Evolutionary conservation across 2,797 vertebrate genomes (phyloP), one percentile per base, ranked within the genome.

Genomic region (Paedocypris micromegethes): DNA sequence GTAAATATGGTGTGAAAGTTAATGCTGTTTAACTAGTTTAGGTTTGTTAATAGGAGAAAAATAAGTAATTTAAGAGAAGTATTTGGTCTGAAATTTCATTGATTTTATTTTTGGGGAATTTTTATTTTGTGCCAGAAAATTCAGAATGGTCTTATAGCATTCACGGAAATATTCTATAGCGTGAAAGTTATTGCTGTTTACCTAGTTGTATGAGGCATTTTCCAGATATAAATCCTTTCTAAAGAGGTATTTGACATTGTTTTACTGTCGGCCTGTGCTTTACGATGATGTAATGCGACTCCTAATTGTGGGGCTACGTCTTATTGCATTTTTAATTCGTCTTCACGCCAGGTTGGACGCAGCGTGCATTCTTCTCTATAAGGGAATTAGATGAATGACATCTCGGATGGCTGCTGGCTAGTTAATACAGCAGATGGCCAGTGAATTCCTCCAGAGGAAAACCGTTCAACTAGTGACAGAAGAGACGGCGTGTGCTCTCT

Each of bases 301-400:
- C 79, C 8, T 73, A 8, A 81, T 84, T 72, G 73, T 77, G 75
- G 69, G 78, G 74, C 63, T 67, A 79, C 84, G 83, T 88, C 85
- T 80, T 85, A 68, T 74, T 91, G 83, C 84, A 90, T 90, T 84
- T 89, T 90, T 90, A 64, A 91, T 88, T 70, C 77, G 73, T 58
- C 79, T 86, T 80, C 85, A 88, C 85, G 83, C 84, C 78, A 81
- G 84, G 78, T 77, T 85, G 83, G 83, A 82, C 70, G 51, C 67
- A 62, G 58, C 72, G 81, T 78, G 55, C 64, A 76, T 80, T 82
- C 68, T 77, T 74, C 44, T 76, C 77, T 85, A 87, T 75, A 81
- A 77, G 74, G 57, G 67, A 80, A 83, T 85, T 82, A 79, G 82
- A 81, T 77, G 67, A 44, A 49, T 78, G 73, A 73, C 66, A 70